Base-by-base conservation (phyloP, 2,888 invertebrate species). In the Aethes cnicana region DNA sequence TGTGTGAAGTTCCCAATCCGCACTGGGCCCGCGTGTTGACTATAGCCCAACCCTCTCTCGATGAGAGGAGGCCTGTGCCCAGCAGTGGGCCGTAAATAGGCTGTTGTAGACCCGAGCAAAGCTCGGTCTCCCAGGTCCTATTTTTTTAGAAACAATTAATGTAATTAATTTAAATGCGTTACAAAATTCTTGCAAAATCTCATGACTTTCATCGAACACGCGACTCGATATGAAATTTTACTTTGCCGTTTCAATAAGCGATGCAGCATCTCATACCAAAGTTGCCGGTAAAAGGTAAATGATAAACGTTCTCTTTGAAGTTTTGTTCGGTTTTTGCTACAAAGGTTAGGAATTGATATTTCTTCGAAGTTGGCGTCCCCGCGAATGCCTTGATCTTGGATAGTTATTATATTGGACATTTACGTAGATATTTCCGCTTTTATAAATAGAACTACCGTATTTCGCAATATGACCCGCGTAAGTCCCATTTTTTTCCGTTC, bases 341-440 rank as follows among this genome's bases (percentile, higher is more conserved):
- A 41, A 41, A 47, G 47, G 47, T 37, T 37, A 16, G 23, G 21
- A 47, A 41, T 48, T 41, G 47, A 48, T 48, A 48, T 48, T 26
- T 42, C 41, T 41, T 41, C 26, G 18, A 41, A 35, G 21, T 39
- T 32, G 33, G 37, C 16, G 16, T 37, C 26, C 33, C 33, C 7
- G 23, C 23, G 18, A 25, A 21, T 35, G 12, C 39, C 39, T 39
- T 39, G 39, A 49, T 42, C 26, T 48, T 25, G n/a, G 17, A 32
- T 9, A 25, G 41, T 26, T 47, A 47, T 39, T 41, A 33, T 5
- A 8, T 33, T 33, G 7, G 12, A 16, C 18, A 25, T n/a, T 12
- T 12, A n/a, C n/a, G n/a, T n/a, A n/a, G n/a, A n/a, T n/a, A n/a
- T n/a, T n/a, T n/a, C n/a, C n/a, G n/a, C n/a, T n/a, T n/a, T n/a